Conservation (phyloP, 2,888 invertebrate genomes). For the Ochropleura leucogaster region DNA sequence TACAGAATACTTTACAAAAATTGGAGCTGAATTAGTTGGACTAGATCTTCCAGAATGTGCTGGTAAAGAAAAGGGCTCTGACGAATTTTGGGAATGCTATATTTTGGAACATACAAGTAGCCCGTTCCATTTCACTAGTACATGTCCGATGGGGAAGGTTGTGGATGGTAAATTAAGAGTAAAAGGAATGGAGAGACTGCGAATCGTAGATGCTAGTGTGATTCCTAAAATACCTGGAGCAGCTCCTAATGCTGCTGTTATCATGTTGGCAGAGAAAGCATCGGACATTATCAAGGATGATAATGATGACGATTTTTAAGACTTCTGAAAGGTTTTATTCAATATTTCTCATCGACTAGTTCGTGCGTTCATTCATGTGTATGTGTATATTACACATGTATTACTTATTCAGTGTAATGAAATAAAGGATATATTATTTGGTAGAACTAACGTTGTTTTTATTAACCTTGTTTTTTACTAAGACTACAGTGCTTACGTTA, state of each 20-base stretch:
- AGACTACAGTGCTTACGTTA: no score
- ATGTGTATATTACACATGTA: not conserved
- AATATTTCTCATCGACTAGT: no score
- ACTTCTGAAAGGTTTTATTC: no score
- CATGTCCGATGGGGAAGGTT: slow-evolving; percentile 94
- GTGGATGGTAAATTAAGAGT: slow-evolving; percentile 90
- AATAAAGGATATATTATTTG: not conserved
- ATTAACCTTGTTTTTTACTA: not conserved
- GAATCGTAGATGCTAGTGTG: slow-evolving; percentile 70
- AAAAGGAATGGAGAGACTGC: slow-evolving; percentile 54
- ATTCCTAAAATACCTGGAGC: slow-evolving; percentile 90
- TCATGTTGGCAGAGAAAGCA: slow-evolving; percentile 52
- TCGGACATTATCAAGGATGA: slow-evolving; percentile 40
- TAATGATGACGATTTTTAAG: not conserved
- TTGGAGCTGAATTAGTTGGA: slow-evolving; percentile 60
- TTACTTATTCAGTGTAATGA: not conserved
- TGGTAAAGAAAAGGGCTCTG: slow-evolving; percentile 36
- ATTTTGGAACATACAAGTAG: slow-evolving; percentile 85
- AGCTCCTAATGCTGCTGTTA: slow-evolving; percentile 88
- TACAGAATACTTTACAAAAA: slow-evolving; percentile 61
- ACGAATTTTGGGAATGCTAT: slow-evolving; percentile 70
- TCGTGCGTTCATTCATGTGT: not conserved
- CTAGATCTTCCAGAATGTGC: slow-evolving; percentile 62
- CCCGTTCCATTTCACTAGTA: slow-evolving; percentile 93
- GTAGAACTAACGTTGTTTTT: not conserved